phyloP scores from a whole-genome alignment of 2,888 invertebrate genomes.

The Neocrepidodera transversa region DNA sequence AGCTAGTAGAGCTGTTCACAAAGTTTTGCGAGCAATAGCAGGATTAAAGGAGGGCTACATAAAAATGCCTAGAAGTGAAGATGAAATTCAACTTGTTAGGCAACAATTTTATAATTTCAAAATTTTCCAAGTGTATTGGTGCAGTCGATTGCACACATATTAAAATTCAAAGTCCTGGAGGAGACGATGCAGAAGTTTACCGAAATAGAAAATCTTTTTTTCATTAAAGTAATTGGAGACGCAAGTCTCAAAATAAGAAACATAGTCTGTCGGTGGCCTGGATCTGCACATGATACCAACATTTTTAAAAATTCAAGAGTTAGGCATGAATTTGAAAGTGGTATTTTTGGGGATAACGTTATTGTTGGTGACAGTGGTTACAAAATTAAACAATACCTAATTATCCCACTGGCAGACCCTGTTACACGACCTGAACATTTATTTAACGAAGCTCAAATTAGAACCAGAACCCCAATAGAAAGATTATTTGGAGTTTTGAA shows the following conservation, averaged over 20 bases:
- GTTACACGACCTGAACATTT: too few species aligned
- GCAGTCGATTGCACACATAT: too few species aligned
- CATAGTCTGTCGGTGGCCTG: not conserved
- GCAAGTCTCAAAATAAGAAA: not conserved
- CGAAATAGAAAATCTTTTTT: not conserved
- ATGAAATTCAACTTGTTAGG: conserved; percentile 9
- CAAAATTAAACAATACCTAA: too few species aligned
- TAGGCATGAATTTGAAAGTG: too few species aligned
- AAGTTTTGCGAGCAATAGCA: conserved; percentile 7
- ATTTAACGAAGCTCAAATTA: too few species aligned
- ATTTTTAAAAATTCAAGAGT: not conserved
- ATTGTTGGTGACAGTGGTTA: too few species aligned
- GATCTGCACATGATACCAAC: not conserved
- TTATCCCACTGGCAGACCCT: too few species aligned
- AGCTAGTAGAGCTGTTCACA: conserved; percentile 5
- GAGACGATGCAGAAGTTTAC: too few species aligned
- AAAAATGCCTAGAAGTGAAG: conserved; percentile 13
- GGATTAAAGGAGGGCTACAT: conserved; percentile 2
- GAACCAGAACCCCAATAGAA: too few species aligned
- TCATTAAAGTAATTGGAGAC: not conserved
- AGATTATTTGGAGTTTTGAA: too few species aligned
- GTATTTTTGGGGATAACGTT: too few species aligned
- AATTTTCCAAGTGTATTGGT: conserved; percentile 16
- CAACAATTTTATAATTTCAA: conserved; percentile 12
- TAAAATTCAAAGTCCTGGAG: too few species aligned